Base-by-base conservation (phyloP, 2,113 vertebrate species). In the Esox niger region DNA sequence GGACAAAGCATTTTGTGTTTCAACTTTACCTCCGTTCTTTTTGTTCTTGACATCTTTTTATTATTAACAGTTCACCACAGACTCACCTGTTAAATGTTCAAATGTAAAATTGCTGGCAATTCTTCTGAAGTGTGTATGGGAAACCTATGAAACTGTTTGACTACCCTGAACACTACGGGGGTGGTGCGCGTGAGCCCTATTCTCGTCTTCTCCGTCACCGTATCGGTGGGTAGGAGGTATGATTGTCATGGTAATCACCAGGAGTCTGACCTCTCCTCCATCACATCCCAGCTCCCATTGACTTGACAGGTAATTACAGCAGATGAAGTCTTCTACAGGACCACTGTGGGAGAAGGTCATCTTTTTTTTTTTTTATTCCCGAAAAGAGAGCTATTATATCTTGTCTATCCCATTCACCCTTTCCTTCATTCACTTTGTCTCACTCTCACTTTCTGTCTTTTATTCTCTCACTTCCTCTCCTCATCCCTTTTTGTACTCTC, bases 231-330 rank as follows among this genome's bases (percentile, higher is more conserved):
- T 29, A 2, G 20, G 56, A 26, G 11, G 25, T 29, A 49, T 54
- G 54, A 71, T 20, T 77, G 67, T 72, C 64, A 75, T 33, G 11
- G 70, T 64, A 84, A 82, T 85, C 78, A 82, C 77, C 76, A 80
- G 79, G 74, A 79, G 80, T 81, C 73, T 17, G 1, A 58, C 26
- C 26, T 62, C 76, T 58, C 68, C 73, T 83, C 74, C 70, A 70
- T 86, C 81, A 83, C 70, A 74, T 25, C 67, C 25, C 32, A 25
- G 29, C n/a, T 76, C 75, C 81, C 71, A 63, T 58, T 69, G 72
- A 30, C 30, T 80, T 84, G 87, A 86, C 87, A 88, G 84, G 77
- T 75, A 87, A 87, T 87, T 82, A 81, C 78, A 78, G 72, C 74
- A 83, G 77, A 79, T 74, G 54, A 77, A 71, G 77, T 60, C 46